A percentile compares a stretch with the other conserved stretches of the same genome.
These are phyloP conservation scores for Leucoraja ocellata DNA, from an alignment of 2,797 vertebrate genomes.

Conservation along the genomic window DNA sequence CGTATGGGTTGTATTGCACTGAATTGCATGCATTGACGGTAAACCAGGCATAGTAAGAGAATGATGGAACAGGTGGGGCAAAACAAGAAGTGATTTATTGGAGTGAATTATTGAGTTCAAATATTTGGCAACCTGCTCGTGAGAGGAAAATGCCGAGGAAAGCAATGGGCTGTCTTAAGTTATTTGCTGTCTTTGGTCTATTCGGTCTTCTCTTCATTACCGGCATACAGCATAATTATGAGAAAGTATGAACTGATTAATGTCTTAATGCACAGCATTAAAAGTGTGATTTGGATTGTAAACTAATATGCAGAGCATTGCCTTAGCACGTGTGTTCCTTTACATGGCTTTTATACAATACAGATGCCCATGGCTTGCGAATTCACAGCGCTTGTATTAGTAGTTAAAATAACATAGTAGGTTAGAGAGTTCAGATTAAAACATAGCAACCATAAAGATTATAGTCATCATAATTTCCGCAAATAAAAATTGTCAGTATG, in stretches of 20 bases:
- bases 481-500: not conserved
- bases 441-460: not conserved
- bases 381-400: not conserved
- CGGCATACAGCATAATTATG: not conserved
- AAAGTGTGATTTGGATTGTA: not conserved
- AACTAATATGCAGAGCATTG: not conserved
- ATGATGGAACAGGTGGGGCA: not conserved
- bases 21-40: not conserved
- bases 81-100: conserved; percentile 10
- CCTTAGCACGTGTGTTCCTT: not conserved
- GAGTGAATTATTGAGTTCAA: not conserved
- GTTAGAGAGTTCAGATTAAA: not conserved
- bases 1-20: not conserved
- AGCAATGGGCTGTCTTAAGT: not conserved
- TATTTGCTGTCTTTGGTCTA: not conserved
- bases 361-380: not conserved
- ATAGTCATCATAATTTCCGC: not conserved
- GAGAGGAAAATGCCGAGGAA: not conserved
- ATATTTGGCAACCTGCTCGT: not conserved
- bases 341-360: not conserved
- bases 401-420: not conserved
- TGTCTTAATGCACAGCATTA: not conserved
- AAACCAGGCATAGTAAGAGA: not conserved
- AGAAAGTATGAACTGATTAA: not conserved
- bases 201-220: not conserved